Evolutionary conservation across 1,140 invertebrate species (phyloP).

Genomic region (Lithobius niger): DNA sequence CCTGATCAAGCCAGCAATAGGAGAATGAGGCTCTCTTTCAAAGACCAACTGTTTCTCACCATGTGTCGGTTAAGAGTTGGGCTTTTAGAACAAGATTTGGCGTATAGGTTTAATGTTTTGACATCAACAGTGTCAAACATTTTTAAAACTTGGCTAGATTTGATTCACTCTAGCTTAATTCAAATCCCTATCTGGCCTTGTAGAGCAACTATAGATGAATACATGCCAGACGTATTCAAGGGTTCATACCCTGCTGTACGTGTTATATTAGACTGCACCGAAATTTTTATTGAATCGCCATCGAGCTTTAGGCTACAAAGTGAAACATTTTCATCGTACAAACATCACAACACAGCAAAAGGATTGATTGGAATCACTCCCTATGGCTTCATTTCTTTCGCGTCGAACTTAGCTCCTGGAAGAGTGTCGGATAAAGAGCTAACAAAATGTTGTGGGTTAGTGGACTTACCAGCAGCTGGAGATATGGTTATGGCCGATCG

Average conservation of each 20-base stretch:
- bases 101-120: neutral
- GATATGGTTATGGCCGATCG: constrained; percentile 21
- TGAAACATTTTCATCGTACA: constrained; percentile 13
- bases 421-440: constrained; percentile 19
- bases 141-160: neutral
- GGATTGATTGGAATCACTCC: constrained; percentile 17
- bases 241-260: neutral
- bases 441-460: constrained; percentile 10
- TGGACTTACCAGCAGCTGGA: constrained; percentile 14
- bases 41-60: too few species aligned
- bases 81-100: too few species aligned
- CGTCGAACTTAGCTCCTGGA: constrained; percentile 12
- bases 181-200: neutral
- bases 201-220: neutral
- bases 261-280: constrained; percentile 18
- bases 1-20: too few species aligned
- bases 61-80: too few species aligned
- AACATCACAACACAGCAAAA: constrained; percentile 20
- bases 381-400: constrained; percentile 16
- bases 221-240: neutral
- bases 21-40: too few species aligned
- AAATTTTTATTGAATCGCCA: constrained; percentile 15
- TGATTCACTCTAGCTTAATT: neutral
- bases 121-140: neutral
- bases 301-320: constrained; percentile 9